Percentiles rank a stretch among this genome's conserved stretches.
These are phyloP conservation scores for Nasonia oneida DNA, from an alignment of 2,888 invertebrate genomes.

Conservation along the genomic window DNA sequence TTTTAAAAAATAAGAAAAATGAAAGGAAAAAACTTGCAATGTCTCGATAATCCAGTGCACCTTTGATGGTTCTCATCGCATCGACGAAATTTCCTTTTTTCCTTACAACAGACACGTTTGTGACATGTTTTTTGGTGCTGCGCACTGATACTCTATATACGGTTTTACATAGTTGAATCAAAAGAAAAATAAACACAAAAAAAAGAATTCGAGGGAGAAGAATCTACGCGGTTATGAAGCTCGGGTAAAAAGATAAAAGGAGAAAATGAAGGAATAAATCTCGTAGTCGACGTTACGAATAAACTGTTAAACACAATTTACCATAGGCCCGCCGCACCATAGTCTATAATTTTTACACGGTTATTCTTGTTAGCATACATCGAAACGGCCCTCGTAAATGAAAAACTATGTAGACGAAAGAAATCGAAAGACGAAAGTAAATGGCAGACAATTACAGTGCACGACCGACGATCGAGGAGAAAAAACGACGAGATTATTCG, in stretches of 20 bases:
- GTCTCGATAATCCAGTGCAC: constrained; percentile 48
- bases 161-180: constrained; percentile 58
- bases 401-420: constrained; percentile 28
- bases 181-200: constrained; percentile 40
- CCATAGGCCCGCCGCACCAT: constrained; percentile 11
- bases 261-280: constrained; percentile 36
- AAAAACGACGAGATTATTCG: constrained; percentile 46
- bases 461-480: constrained; percentile 18
- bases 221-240: constrained; percentile 47
- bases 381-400: constrained; percentile 1
- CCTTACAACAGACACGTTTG: constrained; percentile 48
- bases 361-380: constrained; percentile 45
- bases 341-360: constrained; percentile 38
- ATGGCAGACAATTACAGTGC: neutral
- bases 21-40: constrained; percentile 53
- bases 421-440: constrained; percentile 5
- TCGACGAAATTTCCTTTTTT: constrained; percentile 49
- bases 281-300: constrained; percentile 35
- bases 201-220: neutral
- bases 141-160: constrained; percentile 56
- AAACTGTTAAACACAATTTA: constrained; percentile 27
- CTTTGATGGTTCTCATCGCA: constrained; percentile 47
- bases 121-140: constrained; percentile 59
- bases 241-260: neutral
- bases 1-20: constrained; percentile 40